Percentiles rank a stretch among this genome's conserved stretches.
Evolutionary conservation across 2,113 vertebrate genomes (phyloP).

Genomic region (Bos javanicus): DNA sequence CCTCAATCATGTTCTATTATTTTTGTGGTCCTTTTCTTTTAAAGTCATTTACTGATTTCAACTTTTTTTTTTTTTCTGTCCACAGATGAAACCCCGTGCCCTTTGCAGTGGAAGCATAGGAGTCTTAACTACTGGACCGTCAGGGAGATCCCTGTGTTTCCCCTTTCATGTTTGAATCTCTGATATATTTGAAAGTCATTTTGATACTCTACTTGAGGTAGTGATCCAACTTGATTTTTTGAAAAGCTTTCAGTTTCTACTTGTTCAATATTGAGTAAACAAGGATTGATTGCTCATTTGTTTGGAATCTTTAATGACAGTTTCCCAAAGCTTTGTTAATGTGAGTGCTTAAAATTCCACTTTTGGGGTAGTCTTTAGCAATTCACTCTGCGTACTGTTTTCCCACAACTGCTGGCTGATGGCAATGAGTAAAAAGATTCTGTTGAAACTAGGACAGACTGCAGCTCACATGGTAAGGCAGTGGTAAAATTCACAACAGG

Average conservation of each 20-base stretch:
- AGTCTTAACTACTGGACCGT: neutral
- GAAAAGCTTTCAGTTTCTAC: neutral
- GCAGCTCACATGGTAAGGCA: neutral
- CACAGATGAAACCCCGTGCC: neutral
- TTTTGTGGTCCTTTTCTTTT: neutral
- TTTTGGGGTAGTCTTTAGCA: neutral
- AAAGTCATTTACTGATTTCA: neutral
- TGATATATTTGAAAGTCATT: neutral
- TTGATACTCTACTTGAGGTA: neutral
- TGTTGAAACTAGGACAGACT: neutral
- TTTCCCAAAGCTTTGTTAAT: neutral
- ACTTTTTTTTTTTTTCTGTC: neutral
- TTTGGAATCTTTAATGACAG: slow-evolving; percentile 33
- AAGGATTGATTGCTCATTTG: neutral
- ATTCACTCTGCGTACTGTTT: slow-evolving; percentile 54
- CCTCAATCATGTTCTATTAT: neutral
- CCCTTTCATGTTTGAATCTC: neutral
- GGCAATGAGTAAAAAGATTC: neutral
- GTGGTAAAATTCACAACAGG: neutral
- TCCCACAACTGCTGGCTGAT: slow-evolving; percentile 27
- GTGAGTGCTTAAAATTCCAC: slow-evolving; percentile 26
- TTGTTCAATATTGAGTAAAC: neutral
- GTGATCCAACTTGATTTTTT: neutral
- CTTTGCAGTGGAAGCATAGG: neutral
- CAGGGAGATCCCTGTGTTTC: neutral